Conservation (phyloP, 2,797 vertebrate genomes). For the Pogonophryne albipinna region DNA sequence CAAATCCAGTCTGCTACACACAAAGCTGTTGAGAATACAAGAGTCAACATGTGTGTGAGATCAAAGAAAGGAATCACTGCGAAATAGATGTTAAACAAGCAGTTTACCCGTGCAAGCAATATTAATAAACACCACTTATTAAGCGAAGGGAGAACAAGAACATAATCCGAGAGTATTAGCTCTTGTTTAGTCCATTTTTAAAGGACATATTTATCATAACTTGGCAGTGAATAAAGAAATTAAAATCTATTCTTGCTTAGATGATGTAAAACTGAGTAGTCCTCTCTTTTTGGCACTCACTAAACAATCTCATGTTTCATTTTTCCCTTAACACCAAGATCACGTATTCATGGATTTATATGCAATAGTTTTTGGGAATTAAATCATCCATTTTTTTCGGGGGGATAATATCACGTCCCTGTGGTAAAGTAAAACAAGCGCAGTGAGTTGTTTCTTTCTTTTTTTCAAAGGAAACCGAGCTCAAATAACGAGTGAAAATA, state of each 20-base stretch:
- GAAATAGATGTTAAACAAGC: background rate
- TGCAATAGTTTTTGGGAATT: conserved; percentile 11
- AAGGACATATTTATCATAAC: conserved; percentile 15
- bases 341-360: conserved; percentile 25
- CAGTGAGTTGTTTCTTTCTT: conserved; percentile 9
- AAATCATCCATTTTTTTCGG: too few relatives aligned
- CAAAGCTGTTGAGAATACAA: background rate
- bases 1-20: background rate
- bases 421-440: conserved; percentile 43
- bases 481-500: background rate
- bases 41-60: background rate
- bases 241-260: too few relatives aligned
- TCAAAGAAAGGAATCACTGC: background rate
- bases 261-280: background rate
- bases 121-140: conserved; percentile 22
- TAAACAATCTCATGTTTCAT: conserved; percentile 14
- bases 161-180: conserved; percentile 17
- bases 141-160: conserved; percentile 12
- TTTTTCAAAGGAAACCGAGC: conserved; percentile 5
- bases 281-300: background rate
- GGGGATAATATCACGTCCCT: background rate
- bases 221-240: conserved; percentile 10
- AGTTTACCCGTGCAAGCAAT: background rate
- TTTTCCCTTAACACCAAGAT: conserved; percentile 13
- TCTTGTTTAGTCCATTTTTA: conserved; percentile 4